Percentiles rank a stretch among this genome's conserved stretches.
Evolutionary conservation across 2,113 vertebrate genomes (phyloP).

Genomic region (Tychaedon coryphoeus): DNA sequence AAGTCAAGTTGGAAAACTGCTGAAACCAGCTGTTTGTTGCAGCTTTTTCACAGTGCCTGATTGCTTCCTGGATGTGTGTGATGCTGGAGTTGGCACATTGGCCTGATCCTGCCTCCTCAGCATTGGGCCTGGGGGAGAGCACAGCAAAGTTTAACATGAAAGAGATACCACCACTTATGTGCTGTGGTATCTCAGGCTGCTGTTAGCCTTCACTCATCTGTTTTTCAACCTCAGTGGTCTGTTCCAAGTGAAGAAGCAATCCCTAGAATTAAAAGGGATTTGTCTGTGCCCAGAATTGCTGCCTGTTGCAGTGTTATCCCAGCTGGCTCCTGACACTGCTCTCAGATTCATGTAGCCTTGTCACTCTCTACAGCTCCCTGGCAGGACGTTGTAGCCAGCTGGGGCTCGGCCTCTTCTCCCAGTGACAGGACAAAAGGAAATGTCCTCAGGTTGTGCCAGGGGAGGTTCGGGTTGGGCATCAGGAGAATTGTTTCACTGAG

Average conservation of each 20-base stretch:
- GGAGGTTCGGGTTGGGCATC: not conserved
- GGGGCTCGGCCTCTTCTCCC: not conserved
- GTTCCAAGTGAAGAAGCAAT: not conserved
- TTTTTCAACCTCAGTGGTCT: not conserved
- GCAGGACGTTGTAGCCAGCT: not conserved
- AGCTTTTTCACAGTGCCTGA: not conserved
- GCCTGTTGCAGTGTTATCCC: not conserved
- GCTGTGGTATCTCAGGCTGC: not conserved
- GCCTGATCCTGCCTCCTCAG: not conserved
- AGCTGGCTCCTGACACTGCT: not conserved
- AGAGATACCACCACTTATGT: fast-evolving
- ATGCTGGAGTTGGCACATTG: fast-evolving
- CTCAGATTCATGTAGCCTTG: not conserved
- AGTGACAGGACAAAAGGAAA: not conserved
- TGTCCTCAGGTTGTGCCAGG: not conserved
- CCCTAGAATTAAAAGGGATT: not conserved
- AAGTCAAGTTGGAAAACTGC: not conserved
- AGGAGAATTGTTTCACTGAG: not conserved
- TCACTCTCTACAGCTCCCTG: no score
- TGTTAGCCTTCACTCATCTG: not conserved
- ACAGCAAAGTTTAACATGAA: not conserved
- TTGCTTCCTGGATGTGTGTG: not conserved
- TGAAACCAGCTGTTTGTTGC: not conserved
- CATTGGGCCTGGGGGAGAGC: fast-evolving
- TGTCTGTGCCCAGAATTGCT: not conserved